A percentile compares a stretch with the other conserved stretches of the same genome.
Evolutionary conservation across 2,797 vertebrate species (phyloP).

Genomic region (Gymnopithys bicolor): DNA sequence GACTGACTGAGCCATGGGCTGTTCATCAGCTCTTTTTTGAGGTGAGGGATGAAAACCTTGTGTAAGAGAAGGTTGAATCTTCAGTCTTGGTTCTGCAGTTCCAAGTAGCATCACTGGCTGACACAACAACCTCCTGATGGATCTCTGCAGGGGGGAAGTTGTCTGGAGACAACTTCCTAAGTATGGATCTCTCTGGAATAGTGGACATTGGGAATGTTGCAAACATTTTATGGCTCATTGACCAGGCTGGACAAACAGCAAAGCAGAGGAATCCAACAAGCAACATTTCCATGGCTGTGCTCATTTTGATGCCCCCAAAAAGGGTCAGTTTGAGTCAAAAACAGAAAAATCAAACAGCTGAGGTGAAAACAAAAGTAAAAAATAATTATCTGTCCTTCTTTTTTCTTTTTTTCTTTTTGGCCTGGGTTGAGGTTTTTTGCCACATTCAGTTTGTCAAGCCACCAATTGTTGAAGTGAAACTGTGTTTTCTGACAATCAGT

Average conservation of each 20-base stretch:
- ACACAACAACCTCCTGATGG: not conserved
- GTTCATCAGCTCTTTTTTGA: not conserved
- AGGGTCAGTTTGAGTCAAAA: not conserved
- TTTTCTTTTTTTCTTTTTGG: not conserved
- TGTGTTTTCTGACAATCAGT: not conserved
- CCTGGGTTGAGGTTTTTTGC: not conserved
- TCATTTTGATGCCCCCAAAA: not conserved
- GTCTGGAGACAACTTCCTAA: not conserved
- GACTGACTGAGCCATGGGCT: not conserved
- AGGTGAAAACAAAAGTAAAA: not conserved
- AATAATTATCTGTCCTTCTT: fast-evolving
- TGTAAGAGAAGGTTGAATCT: not conserved
- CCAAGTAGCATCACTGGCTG: not conserved
- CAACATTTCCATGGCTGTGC: not conserved
- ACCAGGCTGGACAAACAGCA: not conserved
- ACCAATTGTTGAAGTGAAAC: not conserved
- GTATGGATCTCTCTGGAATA: not conserved
- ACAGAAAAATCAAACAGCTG: not conserved
- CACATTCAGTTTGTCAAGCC: not conserved
- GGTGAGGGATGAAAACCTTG: not conserved
- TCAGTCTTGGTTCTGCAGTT: not conserved
- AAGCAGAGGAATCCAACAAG: not conserved
- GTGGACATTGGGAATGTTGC: fast-evolving
- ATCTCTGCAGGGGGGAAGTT: not conserved
- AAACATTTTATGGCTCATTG: not conserved